Conservation (phyloP, 2,888 invertebrate genomes). For the Thereva unica region DNA sequence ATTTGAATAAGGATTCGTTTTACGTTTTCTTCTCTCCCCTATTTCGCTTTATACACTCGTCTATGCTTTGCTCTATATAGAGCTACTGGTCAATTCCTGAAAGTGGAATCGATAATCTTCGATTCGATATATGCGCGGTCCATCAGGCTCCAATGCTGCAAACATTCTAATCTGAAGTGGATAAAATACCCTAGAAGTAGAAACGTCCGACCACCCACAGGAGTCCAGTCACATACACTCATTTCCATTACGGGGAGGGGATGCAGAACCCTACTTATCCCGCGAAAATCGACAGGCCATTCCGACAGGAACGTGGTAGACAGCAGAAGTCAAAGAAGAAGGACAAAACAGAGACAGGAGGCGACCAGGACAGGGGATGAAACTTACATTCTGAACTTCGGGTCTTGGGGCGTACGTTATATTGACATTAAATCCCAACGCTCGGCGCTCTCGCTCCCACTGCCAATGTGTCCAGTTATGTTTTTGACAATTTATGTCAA, state of each 20-base stretch:
- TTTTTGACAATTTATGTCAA: slow-evolving; percentile 35
- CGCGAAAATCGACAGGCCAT: slow-evolving; percentile 33
- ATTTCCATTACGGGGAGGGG: slow-evolving; percentile 26
- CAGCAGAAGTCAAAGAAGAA: slow-evolving; percentile 22
- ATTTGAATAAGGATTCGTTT: no score
- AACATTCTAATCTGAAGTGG: slow-evolving; percentile 20
- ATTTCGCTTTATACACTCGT: slow-evolving; percentile 19
- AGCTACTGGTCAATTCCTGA: slow-evolving; percentile 43
- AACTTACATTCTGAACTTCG: background rate
- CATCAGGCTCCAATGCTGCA: slow-evolving; percentile 28
- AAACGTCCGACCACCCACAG: slow-evolving; percentile 9
- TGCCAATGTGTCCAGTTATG: slow-evolving; percentile 23
- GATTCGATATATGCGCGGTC: slow-evolving; percentile 46
- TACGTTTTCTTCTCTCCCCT: background rate
- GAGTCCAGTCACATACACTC: slow-evolving; percentile 11
- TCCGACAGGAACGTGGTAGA: slow-evolving; percentile 29
- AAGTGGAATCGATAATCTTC: slow-evolving; percentile 45
- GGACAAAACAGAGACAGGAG: slow-evolving; percentile 4
- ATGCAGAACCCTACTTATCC: slow-evolving; percentile 35
- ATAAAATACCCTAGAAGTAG: slow-evolving; percentile 6
- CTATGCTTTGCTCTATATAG: slow-evolving; percentile 37
- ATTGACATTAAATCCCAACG: slow-evolving; percentile 21
- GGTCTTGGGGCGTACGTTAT: background rate
- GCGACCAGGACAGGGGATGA: background rate
- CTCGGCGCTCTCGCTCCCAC: background rate